A percentile compares a stretch with the other conserved stretches of the same genome.
phyloP scores from a whole-genome alignment of 2,797 vertebrate genomes.

The Platyrinchus mystaceus region DNA sequence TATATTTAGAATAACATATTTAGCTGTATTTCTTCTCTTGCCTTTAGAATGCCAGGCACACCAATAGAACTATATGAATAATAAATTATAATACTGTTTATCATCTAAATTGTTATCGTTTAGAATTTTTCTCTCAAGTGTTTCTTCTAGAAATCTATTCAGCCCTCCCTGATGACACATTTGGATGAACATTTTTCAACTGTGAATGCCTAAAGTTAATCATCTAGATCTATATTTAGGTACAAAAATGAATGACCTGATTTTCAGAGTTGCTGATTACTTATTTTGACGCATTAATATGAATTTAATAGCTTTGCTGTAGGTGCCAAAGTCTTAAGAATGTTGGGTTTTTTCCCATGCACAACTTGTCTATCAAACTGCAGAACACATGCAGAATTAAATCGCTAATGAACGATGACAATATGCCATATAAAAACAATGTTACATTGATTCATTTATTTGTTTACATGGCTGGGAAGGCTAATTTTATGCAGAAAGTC shows the following conservation, averaged over 20 bases:
- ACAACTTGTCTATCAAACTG: conserved; percentile 46
- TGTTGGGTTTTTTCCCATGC: neutral
- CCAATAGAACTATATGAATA: conserved; percentile 57
- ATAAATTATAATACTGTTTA: conserved; percentile 62
- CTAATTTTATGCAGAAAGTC: conserved; percentile 32
- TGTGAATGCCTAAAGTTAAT: conserved; percentile 64
- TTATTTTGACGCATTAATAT: conserved; percentile 48
- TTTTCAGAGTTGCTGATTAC: conserved; percentile 54
- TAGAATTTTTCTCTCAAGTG: conserved; percentile 59
- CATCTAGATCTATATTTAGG: conserved; percentile 58
- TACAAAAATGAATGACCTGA: conserved; percentile 48
- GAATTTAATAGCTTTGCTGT: conserved; percentile 53
- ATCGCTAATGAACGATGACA: conserved; percentile 39
- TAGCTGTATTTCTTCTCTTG: conserved; percentile 37
- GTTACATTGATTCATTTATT: conserved; percentile 50
- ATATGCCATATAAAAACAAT: conserved; percentile 35
- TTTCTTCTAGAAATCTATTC: conserved; percentile 57
- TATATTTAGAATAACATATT: conserved; percentile 46
- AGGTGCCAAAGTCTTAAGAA: conserved; percentile 55
- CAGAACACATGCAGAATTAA: conserved; percentile 36
- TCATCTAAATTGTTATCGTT: conserved; percentile 48
- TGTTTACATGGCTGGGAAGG: conserved; percentile 26
- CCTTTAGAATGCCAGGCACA: conserved; percentile 42
- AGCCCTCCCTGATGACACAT: conserved; percentile 44
- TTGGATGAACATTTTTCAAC: conserved; percentile 64